phyloP scores from a whole-genome alignment of 2,888 invertebrate species.

The Trichogramma dendrolimi region DNA sequence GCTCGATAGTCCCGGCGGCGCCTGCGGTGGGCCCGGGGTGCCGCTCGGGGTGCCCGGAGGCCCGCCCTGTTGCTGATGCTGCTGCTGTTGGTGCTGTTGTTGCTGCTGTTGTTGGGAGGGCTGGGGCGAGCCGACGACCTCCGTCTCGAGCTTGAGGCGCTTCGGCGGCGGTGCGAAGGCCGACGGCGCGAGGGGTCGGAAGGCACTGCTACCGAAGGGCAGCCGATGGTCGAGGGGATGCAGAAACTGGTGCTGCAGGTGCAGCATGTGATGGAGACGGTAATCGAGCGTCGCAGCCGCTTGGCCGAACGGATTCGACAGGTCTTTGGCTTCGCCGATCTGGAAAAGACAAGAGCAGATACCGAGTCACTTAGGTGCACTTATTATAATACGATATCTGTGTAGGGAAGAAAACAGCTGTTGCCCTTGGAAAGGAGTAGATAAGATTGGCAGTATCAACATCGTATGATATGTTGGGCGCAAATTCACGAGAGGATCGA shows the following conservation, averaged over 20 bases:
- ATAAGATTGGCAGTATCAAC: too few species aligned
- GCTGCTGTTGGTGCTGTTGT: too few species aligned
- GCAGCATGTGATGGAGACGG: conserved; percentile 66
- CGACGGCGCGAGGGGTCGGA: conserved; percentile 59
- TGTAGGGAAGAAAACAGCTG: too few species aligned
- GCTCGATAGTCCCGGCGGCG: conserved; percentile 46
- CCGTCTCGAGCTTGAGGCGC: conserved; percentile 54
- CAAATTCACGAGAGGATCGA: too few species aligned
- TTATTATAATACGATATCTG: too few species aligned
- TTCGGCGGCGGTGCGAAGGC: conserved; percentile 67
- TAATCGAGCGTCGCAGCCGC: conserved; percentile 58
- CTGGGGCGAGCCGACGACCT: conserved; percentile 32
- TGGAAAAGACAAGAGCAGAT: conserved; percentile 4
- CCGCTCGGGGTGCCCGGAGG: background rate
- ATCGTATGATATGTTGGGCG: too few species aligned
- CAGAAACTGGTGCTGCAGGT: conserved; percentile 69
- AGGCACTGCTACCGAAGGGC: conserved; percentile 60
- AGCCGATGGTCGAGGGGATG: conserved; percentile 64
- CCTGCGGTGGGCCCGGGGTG: conserved; percentile 31
- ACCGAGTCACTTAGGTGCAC: too few species aligned
- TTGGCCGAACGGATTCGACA: conserved; percentile 63
- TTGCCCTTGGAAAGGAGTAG: too few species aligned
- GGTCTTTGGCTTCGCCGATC: conserved; percentile 55
- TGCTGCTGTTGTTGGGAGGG: background rate
- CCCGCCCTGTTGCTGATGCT: background rate